Percentiles rank a stretch among this genome's conserved stretches.
Conservation (phyloP, 1,140 invertebrate species). For the silkworm (Bombyx mori) region ASM3026992v2 NC_085133.1:7205501-7206000, state of each 20-base stretch:
- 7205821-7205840: background rate
- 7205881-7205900: too few relatives aligned
- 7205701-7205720: conserved; percentile 67
- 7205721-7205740: conserved; percentile 69
- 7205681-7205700: conserved; percentile 35
- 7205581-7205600: background rate
- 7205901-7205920: background rate
- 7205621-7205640: background rate
- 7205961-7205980: too few relatives aligned
- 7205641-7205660: background rate
- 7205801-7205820: conserved; percentile 6
- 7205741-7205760: conserved; percentile 65
- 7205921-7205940: conserved; percentile 2
- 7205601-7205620: background rate
- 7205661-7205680: conserved; percentile 28
- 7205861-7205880: too few relatives aligned
- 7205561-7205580: background rate
- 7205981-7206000: too few relatives aligned
- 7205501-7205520: background rate
- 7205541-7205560: background rate
- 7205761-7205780: conserved; percentile 36
- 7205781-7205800: conserved; percentile 27
- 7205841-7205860: background rate
- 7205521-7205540: background rate
- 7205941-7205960: background rate